Conservation (phyloP, 2,797 vertebrate species). For the Phoebastria nigripes region DNA sequence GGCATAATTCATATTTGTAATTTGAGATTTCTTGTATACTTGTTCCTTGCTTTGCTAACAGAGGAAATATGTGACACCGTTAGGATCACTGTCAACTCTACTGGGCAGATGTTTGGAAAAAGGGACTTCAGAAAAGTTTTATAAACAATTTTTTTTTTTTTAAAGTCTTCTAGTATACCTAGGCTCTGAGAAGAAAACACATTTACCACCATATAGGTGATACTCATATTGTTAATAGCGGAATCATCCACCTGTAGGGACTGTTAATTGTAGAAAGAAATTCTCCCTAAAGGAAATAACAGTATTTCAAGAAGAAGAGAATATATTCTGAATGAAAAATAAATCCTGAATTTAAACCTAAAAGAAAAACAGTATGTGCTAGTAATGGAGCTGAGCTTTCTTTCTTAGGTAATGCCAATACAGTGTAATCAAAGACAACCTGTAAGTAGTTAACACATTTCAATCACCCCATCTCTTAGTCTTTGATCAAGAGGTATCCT, state of each 20-base stretch:
- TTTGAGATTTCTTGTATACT: background rate
- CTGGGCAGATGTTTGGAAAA: background rate
- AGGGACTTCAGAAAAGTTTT: background rate
- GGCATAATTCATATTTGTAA: background rate
- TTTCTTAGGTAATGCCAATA: background rate
- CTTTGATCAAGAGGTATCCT: background rate
- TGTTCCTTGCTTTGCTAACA: background rate
- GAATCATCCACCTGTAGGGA: background rate
- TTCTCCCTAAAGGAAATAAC: background rate
- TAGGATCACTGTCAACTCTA: background rate
- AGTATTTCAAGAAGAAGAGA: background rate
- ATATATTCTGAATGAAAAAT: background rate
- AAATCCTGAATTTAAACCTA: background rate
- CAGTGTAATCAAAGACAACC: background rate
- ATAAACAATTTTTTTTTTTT: background rate
- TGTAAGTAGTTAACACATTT: background rate
- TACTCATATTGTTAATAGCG: background rate
- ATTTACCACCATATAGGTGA: background rate
- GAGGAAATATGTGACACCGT: background rate
- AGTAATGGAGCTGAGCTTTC: background rate
- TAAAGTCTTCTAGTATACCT: background rate
- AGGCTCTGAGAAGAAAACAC: background rate
- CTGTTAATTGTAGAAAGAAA: background rate
- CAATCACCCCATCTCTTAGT: background rate
- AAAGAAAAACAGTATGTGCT: background rate